Percentiles rank a stretch among this genome's conserved stretches.
phyloP scores from a whole-genome alignment of 2,888 invertebrate genomes.

The Thereva unica region DNA sequence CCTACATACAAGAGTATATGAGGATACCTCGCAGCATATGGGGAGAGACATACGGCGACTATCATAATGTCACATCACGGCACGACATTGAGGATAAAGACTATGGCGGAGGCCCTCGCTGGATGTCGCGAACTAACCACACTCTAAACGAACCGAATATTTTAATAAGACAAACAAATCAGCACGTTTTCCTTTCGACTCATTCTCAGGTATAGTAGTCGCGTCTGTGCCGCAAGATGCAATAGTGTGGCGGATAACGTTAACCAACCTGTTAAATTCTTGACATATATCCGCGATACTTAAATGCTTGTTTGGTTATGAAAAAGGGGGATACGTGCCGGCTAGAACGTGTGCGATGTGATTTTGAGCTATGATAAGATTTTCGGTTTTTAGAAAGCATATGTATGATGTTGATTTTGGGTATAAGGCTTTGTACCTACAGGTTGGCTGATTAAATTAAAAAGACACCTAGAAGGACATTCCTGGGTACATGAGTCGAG shows the following conservation, averaged over 20 bases:
- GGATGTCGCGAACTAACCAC: slow-evolving; percentile 6
- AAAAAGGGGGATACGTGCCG: not conserved
- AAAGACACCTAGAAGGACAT: too few relatives aligned
- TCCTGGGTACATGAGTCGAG: too few relatives aligned
- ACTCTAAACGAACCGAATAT: slow-evolving; percentile 13
- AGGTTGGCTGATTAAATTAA: too few relatives aligned
- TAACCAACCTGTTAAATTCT: slow-evolving; percentile 22
- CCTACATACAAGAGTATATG: slow-evolving; percentile 11
- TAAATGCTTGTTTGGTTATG: not conserved
- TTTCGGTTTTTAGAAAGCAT: slow-evolving; percentile 17
- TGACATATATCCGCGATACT: slow-evolving; percentile 23
- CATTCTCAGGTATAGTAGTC: not conserved
- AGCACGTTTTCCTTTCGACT: slow-evolving; percentile 1
- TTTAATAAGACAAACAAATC: slow-evolving; percentile 35
- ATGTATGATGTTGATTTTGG: not conserved
- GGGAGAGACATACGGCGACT: slow-evolving; percentile 17
- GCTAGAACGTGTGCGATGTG: slow-evolving; percentile 19
- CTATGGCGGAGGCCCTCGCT: slow-evolving; percentile 22
- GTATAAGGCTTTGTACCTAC: too few relatives aligned
- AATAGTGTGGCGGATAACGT: not conserved
- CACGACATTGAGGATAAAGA: slow-evolving; percentile 36
- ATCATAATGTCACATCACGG: slow-evolving; percentile 43
- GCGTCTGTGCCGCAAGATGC: not conserved
- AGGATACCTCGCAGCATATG: too few relatives aligned
- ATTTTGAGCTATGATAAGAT: slow-evolving; percentile 22